Evolutionary conservation across 1,140 invertebrate species (phyloP), one percentile per base, ranked within the genome.

Genomic region (Drosophila navojoa): DNA sequence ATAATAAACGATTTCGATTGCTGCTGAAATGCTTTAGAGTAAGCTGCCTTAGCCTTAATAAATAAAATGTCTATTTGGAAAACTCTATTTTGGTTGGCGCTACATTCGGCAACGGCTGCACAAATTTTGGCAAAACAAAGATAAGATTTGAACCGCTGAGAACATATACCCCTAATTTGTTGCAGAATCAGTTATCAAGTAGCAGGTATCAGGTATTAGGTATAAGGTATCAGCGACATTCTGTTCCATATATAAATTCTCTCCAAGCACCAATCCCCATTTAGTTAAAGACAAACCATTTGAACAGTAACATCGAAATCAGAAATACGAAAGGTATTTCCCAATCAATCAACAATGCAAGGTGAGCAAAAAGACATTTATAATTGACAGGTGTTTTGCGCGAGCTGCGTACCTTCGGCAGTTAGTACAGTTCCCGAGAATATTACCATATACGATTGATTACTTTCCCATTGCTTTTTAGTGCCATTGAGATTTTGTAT

Each of bases 161-260:
- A 63, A 70, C 67, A 57, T 49, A 73, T 62, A 53, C 45, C 38
- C n/a, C n/a, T 58, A 75, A 63, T 71, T 75, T 62, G 59, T 38
- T 11, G 54, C 53, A 70, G 49, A 74, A 62, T 70, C 52, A 19
- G 52, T 16, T 58, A 70, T 35, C 58, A 62, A 13, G 58, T 70
- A 62, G 19, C 1, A 29, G 27, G 19, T 22, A 22, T 55, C 66
- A 73, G 42, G 32, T 35, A 35, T 35, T 6, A 25, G 52, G 32
- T 57, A 62, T 27, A 44, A 62, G 35, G 58, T 70, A 62, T 62
- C 66, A 74, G 42, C 27, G 50, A 70, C 52, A 74, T 52, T 63
- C 67, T 59, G n/a, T 35, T 15, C 59, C 25, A 70, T 57, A 58
- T 74, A 74, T 74, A 74, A 74, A 58, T 58, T 49, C 59, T 62